These are phyloP conservation scores for Priapulus caudatus DNA, from an alignment of 2,888 invertebrate genomes.

Conservation along the genomic window DNA sequence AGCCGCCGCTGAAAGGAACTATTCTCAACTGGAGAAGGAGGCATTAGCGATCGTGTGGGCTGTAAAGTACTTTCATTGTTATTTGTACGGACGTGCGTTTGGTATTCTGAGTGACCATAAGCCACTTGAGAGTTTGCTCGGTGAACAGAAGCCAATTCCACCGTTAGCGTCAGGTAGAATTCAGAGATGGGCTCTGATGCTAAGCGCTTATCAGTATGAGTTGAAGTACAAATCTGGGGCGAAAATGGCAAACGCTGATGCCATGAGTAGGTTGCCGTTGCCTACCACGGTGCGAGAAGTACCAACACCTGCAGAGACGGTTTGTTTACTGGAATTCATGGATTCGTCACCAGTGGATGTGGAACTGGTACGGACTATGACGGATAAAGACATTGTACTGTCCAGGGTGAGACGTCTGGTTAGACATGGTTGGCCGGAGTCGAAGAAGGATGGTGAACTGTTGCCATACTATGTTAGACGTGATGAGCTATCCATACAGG, in stretches of 20 bases:
- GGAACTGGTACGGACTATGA: too few relatives aligned
- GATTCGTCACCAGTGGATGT: too few relatives aligned
- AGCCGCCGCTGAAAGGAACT: constrained; percentile 19
- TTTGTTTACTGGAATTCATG: background rate
- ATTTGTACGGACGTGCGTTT: constrained; percentile 21
- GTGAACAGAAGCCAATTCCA: constrained; percentile 15
- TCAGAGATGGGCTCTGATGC: constrained; percentile 17
- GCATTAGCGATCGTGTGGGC: too few relatives aligned
- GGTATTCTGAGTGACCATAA: constrained; percentile 19
- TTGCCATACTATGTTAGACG: too few relatives aligned
- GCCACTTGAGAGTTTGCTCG: constrained; percentile 17
- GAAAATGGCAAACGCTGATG: too few relatives aligned
- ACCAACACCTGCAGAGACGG: background rate
- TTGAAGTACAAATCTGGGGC: background rate
- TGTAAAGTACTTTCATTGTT: constrained; percentile 23
- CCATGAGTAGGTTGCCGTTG: background rate
- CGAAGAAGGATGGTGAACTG: too few relatives aligned
- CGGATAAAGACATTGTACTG: too few relatives aligned
- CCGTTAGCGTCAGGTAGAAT: constrained; percentile 14
- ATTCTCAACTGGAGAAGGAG: constrained; percentile 24
- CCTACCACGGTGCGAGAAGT: background rate
- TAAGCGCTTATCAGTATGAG: background rate
- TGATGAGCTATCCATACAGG: too few relatives aligned
- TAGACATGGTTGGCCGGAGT: too few relatives aligned
- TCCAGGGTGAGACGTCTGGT: too few relatives aligned